A percentile compares a stretch with the other conserved stretches of the same genome.
Conservation (phyloP, 2,888 invertebrate genomes). For the Cyclophora albipunctata region DNA sequence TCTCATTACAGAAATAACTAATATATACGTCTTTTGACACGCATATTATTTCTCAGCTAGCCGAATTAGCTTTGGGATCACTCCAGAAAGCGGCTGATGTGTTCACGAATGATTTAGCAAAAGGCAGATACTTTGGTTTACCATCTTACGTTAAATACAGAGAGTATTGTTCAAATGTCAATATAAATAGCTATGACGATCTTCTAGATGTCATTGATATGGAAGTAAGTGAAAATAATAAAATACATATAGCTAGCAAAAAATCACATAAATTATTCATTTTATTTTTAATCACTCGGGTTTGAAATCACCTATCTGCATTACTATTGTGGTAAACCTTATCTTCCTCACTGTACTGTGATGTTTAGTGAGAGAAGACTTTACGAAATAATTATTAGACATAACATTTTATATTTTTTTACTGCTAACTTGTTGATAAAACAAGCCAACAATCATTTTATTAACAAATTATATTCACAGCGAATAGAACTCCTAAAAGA, state of each 20-base stretch:
- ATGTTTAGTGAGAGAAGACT: too few species aligned
- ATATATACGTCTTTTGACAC: too few species aligned
- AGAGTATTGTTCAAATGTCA: constrained; percentile 84
- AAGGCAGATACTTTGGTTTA: constrained; percentile 85
- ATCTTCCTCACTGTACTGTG: too few species aligned
- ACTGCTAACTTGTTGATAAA: too few species aligned
- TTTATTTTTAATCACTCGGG: too few species aligned
- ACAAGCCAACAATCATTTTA: background rate
- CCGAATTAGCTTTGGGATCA: constrained; percentile 34
- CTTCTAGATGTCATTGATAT: constrained; percentile 20
- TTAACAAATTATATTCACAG: constrained; percentile 22
- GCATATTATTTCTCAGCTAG: constrained; percentile 27
- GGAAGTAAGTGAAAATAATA: background rate
- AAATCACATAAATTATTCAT: background rate
- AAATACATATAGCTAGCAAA: background rate
- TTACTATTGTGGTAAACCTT: too few species aligned
- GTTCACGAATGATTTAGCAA: constrained; percentile 36
- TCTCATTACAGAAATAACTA: too few species aligned
- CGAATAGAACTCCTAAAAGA: constrained; percentile 37
- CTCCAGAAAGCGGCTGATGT: constrained; percentile 37
- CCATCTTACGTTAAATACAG: constrained; percentile 90
- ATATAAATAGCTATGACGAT: constrained; percentile 65
- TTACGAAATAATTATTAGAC: too few species aligned
- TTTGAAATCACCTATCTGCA: too few species aligned
- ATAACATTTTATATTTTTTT: too few species aligned